Conservation (phyloP, 2,888 invertebrate genomes). For the Tryphoninae sp. region DNA sequence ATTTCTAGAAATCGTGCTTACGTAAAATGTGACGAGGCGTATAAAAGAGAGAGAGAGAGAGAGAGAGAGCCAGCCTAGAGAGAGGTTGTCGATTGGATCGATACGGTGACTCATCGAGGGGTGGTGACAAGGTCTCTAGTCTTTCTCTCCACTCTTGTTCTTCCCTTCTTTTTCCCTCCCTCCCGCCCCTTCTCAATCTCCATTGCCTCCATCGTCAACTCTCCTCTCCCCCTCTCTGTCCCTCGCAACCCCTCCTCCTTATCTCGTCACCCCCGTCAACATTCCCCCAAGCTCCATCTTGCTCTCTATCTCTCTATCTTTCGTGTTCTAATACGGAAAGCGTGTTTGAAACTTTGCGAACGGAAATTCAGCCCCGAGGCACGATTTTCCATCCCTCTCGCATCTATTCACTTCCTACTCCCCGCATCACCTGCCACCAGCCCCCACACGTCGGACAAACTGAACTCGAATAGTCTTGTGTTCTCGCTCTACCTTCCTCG, state of each 20-base stretch:
- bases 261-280: slow-evolving; percentile 52
- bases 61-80: slow-evolving; percentile 49
- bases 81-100: slow-evolving; percentile 72
- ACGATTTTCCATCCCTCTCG: slow-evolving; percentile 58
- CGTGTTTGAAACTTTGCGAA: slow-evolving; percentile 77
- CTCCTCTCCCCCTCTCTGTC: slow-evolving; percentile 46
- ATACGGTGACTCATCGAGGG: slow-evolving; percentile 80
- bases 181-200: slow-evolving; percentile 23
- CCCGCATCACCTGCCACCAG: background rate
- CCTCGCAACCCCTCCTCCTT: slow-evolving; percentile 36
- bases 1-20: slow-evolving; percentile 68
- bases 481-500: slow-evolving; percentile 41
- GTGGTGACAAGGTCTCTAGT: slow-evolving; percentile 73
- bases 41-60: slow-evolving; percentile 49
- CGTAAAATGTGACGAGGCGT: slow-evolving; percentile 64
- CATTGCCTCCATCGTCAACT: slow-evolving; percentile 45
- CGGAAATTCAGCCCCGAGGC: slow-evolving; percentile 62
- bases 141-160: slow-evolving; percentile 66
- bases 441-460: slow-evolving; percentile 42
- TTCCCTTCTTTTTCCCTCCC: slow-evolving; percentile 45
- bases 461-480: slow-evolving; percentile 47
- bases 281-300: slow-evolving; percentile 31
- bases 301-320: slow-evolving; percentile 55
- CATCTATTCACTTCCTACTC: slow-evolving; percentile 50
- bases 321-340: slow-evolving; percentile 72